Base-by-base conservation (phyloP, 2,888 invertebrate species). In the Scaptodrosophila latifasciaeformis region DNA sequence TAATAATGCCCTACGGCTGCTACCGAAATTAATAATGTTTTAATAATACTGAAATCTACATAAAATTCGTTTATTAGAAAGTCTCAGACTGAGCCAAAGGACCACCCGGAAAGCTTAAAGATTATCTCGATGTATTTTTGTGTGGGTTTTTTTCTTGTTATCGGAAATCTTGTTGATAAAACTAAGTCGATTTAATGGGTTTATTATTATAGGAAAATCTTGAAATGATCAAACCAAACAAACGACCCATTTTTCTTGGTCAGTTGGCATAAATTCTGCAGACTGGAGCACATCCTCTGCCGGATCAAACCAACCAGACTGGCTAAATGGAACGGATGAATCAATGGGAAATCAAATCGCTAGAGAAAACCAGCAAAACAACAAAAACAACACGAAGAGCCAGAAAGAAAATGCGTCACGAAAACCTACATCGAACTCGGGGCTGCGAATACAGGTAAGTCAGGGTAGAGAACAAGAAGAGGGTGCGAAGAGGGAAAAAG, bases 21-120 rank as follows among this genome's bases (percentile, higher is more conserved):
- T 52, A 62, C 57, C 69, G 71, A 76, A 65, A 72, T 71, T 65
- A 70, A 72, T 69, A 76, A 67, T 55, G 70, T 64, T 69, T 62
- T 55, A 29, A 54, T 43, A 54, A 48, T 7, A 7, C n/a, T n/a
- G n/a, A 3, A 24, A 24, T 7, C 24, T 5, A 24, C 24, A 24
- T 24, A 24, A 24, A 24, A 24, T 24, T 3, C 3, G 24, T 5
- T 24, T 24, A 24, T 24, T 24, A 5, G n/a, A n/a, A n/a, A n/a
- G n/a, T n/a, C n/a, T n/a, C n/a, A n/a, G n/a, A n/a, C n/a, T n/a
- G n/a, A n/a, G n/a, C n/a, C n/a, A n/a, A n/a, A n/a, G n/a, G n/a
- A n/a, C n/a, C n/a, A n/a, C n/a, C n/a, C n/a, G n/a, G n/a, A n/a
- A n/a, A n/a, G n/a, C n/a, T n/a, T n/a, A n/a, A n/a, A n/a, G n/a